These are phyloP conservation scores for Trissolcus brochymenae DNA, from an alignment of 2,888 invertebrate genomes.

Conservation along the genomic window DNA sequence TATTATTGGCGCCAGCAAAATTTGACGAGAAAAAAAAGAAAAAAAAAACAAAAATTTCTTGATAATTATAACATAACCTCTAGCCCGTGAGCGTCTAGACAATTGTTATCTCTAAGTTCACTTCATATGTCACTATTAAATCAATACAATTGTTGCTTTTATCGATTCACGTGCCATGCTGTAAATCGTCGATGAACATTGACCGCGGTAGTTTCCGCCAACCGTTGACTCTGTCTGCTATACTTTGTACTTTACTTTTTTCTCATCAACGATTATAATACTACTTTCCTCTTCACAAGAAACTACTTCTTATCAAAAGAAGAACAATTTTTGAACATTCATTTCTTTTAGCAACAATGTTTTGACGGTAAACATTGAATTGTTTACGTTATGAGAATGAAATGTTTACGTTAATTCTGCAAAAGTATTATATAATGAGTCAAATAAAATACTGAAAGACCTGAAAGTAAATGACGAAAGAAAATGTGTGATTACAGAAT, in stretches of 20 bases:
- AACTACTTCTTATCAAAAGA: too few relatives aligned
- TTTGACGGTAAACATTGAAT: too few relatives aligned
- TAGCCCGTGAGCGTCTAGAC: conserved; percentile 49
- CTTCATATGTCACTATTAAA: conserved; percentile 47
- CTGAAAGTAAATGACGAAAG: too few relatives aligned
- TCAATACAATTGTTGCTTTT: conserved; percentile 57
- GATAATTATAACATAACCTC: conserved; percentile 48
- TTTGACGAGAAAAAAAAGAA: background rate
- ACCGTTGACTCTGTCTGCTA: conserved; percentile 53
- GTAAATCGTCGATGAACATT: conserved; percentile 62
- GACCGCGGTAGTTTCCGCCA: conserved; percentile 64
- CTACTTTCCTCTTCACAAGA: background rate
- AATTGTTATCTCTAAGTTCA: conserved; percentile 53
- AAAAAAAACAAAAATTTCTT: conserved; percentile 9
- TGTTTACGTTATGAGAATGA: too few relatives aligned
- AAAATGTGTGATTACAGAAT: too few relatives aligned
- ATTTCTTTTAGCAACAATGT: too few relatives aligned
- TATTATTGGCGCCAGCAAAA: background rate
- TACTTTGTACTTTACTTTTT: conserved; percentile 56
- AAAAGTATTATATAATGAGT: too few relatives aligned
- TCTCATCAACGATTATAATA: background rate
- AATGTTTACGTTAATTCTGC: too few relatives aligned
- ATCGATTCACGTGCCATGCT: conserved; percentile 52
- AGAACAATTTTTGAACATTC: too few relatives aligned
- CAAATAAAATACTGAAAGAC: too few relatives aligned